Conservation (phyloP, 2,113 vertebrate species). For the Gadus macrocephalus region DNA sequence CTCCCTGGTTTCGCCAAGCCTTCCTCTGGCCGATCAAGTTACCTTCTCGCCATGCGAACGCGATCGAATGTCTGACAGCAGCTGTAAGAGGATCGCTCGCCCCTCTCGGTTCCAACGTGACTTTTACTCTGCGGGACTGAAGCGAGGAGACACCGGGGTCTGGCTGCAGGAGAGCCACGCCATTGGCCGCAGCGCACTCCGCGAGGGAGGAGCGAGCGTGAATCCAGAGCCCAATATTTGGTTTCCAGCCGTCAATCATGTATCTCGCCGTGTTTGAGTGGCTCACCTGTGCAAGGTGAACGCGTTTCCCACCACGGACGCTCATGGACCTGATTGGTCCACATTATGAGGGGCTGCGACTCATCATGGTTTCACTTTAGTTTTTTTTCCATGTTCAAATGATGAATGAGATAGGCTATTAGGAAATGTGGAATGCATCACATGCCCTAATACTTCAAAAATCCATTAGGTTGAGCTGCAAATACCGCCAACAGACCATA, state of each 20-base stretch:
- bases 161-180: constrained; percentile 65
- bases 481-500: too few species aligned
- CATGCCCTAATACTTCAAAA: too few species aligned
- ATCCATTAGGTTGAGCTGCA: too few species aligned
- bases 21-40: constrained; percentile 88
- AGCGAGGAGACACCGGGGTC: constrained; percentile 66
- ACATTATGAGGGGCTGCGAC: neutral
- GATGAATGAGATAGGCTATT: too few species aligned
- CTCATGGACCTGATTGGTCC: neutral
- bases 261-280: constrained; percentile 37
- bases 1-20: constrained; percentile 77
- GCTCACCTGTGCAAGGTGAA: constrained; percentile 73
- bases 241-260: constrained; percentile 65
- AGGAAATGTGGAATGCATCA: too few species aligned
- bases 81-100: constrained; percentile 85
- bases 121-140: constrained; percentile 75
- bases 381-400: too few species aligned
- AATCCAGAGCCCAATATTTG: constrained; percentile 54
- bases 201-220: constrained; percentile 65
- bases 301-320: constrained; percentile 7
- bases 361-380: too few species aligned
- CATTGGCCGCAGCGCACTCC: constrained; percentile 64
- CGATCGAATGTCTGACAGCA: constrained; percentile 89
- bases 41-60: constrained; percentile 89
- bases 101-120: constrained; percentile 72